Evolutionary conservation across 2,888 invertebrate genomes (phyloP).

Genomic region (Acronicta aceris): DNA sequence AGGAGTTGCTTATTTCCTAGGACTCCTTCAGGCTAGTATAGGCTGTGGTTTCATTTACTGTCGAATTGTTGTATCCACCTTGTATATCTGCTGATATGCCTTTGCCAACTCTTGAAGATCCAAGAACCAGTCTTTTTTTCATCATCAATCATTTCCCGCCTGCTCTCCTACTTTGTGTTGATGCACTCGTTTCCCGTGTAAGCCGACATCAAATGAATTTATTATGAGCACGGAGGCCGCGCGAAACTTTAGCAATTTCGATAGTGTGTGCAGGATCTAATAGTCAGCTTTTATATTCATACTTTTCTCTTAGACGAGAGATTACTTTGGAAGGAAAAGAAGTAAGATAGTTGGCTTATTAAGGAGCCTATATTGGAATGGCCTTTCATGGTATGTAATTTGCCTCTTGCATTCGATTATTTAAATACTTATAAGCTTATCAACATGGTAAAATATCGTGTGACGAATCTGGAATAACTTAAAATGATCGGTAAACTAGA

Average conservation of each 20-base stretch:
- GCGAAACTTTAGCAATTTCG: slow-evolving; percentile 74
- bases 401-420: too few species aligned
- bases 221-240: slow-evolving; percentile 67
- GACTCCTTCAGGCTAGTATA: too few species aligned
- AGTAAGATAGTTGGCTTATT: background rate
- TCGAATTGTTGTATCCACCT: too few species aligned
- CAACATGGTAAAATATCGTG: too few species aligned
- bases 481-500: too few species aligned
- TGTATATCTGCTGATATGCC: too few species aligned
- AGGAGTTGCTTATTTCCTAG: too few species aligned
- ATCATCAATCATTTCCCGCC: slow-evolving; percentile 16
- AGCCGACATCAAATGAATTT: slow-evolving; percentile 76
- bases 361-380: background rate
- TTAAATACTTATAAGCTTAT: too few species aligned
- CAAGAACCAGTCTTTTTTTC: background rate
- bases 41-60: too few species aligned
- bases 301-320: slow-evolving; percentile 29
- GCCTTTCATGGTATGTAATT: too few species aligned
- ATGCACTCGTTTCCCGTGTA: slow-evolving; percentile 44
- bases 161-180: slow-evolving; percentile 45
- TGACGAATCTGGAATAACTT: too few species aligned
- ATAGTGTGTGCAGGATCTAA: slow-evolving; percentile 50
- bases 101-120: too few species aligned
- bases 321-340: background rate
- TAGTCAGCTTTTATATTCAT: slow-evolving; percentile 37